A percentile compares a stretch with the other conserved stretches of the same genome.
Conservation (phyloP, 2,113 vertebrate species). For the Prionailurus viverrinus region DNA sequence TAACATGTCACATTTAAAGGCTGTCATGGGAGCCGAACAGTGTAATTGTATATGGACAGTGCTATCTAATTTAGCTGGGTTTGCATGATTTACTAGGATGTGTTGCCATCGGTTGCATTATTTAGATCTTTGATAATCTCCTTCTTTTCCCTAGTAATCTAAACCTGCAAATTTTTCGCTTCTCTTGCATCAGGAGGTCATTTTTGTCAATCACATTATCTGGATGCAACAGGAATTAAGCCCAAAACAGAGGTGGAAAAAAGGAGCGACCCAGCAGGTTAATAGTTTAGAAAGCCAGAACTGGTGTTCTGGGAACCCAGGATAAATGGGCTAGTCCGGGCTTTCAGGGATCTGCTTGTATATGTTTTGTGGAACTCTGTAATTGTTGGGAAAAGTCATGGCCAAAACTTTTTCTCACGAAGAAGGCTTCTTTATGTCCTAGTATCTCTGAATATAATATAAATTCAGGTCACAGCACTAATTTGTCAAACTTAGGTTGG, state of each 20-base stretch:
- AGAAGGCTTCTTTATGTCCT: constrained; percentile 61
- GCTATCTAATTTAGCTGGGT: constrained; percentile 87
- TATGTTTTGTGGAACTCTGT: constrained; percentile 31
- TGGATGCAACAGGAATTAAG: constrained; percentile 50
- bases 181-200: constrained; percentile 70
- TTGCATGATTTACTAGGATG: constrained; percentile 87
- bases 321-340: constrained; percentile 60
- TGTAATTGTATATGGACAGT: constrained; percentile 87
- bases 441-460: constrained; percentile 73
- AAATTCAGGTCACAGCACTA: constrained; percentile 49
- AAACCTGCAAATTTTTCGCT: constrained; percentile 63
- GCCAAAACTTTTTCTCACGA: constrained; percentile 43
- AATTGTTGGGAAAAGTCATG: constrained; percentile 70
- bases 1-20: constrained; percentile 90
- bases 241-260: constrained; percentile 14
- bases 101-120: constrained; percentile 86
- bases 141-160: constrained; percentile 84
- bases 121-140: constrained; percentile 90
- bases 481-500: background rate
- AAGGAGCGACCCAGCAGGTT: background rate
- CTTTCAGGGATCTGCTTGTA: background rate
- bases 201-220: constrained; percentile 83
- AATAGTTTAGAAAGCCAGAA: constrained; percentile 71
- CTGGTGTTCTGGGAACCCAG: background rate
- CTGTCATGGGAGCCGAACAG: constrained; percentile 85